Percentiles rank a stretch among this genome's conserved stretches.
Conservation (phyloP, 2,888 invertebrate species). For the Xanthorhoe spadicearia region DNA sequence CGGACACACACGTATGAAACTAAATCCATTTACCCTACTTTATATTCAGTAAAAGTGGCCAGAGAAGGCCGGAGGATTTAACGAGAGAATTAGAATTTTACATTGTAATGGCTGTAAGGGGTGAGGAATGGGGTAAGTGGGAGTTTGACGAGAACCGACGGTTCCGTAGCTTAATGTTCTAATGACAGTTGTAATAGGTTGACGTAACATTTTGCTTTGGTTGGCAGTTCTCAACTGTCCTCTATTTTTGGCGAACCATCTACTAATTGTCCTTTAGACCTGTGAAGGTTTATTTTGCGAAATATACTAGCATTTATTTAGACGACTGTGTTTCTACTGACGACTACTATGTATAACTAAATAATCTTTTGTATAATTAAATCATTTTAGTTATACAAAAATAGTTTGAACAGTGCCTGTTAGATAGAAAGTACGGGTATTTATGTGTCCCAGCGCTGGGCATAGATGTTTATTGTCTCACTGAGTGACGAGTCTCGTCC, state of each 20-base stretch:
- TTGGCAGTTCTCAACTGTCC: neutral
- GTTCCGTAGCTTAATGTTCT: constrained; percentile 22
- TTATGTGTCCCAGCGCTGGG: too few relatives aligned
- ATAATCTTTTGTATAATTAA: too few relatives aligned
- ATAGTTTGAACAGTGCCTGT: too few relatives aligned
- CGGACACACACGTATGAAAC: constrained; percentile 50
- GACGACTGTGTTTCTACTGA: neutral
- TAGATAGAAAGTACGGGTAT: too few relatives aligned
- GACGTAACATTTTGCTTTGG: neutral
- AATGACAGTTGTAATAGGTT: constrained; percentile 15
- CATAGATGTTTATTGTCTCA: too few relatives aligned
- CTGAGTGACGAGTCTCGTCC: too few relatives aligned
- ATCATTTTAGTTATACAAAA: too few relatives aligned
- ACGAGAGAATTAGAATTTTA: constrained; percentile 76
- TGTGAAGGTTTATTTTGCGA: neutral
- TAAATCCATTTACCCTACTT: constrained; percentile 62
- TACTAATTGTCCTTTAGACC: neutral
- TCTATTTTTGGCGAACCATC: neutral
- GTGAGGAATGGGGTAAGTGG: constrained; percentile 47
- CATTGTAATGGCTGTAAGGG: constrained; percentile 55
- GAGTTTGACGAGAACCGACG: constrained; percentile 39
- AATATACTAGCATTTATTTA: neutral
- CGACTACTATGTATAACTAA: too few relatives aligned
- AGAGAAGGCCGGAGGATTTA: constrained; percentile 60
- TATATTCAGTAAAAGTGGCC: constrained; percentile 65